Base-by-base conservation (phyloP, 2,797 vertebrate species). In the Cyprinodon diabolis region DNA sequence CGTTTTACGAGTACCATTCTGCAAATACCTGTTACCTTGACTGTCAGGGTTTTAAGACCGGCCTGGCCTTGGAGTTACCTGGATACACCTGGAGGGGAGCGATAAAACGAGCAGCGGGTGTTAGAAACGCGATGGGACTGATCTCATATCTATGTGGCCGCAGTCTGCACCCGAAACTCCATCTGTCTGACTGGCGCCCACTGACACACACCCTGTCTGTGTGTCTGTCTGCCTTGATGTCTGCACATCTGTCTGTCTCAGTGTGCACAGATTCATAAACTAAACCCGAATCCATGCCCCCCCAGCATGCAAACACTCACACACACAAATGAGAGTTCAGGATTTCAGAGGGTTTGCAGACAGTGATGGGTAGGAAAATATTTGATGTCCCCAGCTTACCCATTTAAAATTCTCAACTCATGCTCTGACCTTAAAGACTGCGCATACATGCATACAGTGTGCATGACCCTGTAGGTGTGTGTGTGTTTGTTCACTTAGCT, bases 11-110 rank as follows among this genome's bases (percentile, higher is more conserved):
- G 94, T 86, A 75, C 71, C 74, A 70, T 89, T 89, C 84, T 58
- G 90, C 94, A 95, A 95, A 96, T 93, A 95, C 87, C 91, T 85
- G 93, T 96, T 95, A 95, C 95, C 95, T 96, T 95, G 95, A 95
- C 94, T 93, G 91, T 95, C 81, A 87, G 13, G 81, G 87, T 92
- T 96, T 96, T 95, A 96, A 95, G 90, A 93, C 93, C 92, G 15
- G 71, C 78, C 67, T 86, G 95, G 94, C 95, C 96, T 96, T 96
- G 95, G 90, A 93, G 95, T 96, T 95, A 95, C 95, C 95, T 95
- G 91, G 95, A 95, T 94, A 96, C 95, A 95, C 93, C 93, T 93
- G 91, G 91, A 91, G 85, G 79, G 83, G 81, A 84, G 93, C 66
- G 91, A 95, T 96, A 95, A 95, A 94, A 88, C 54, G 78, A 89